Evolutionary conservation across 2,113 vertebrate species (phyloP).

Genomic region (Anser brachyrhynchus): DNA sequence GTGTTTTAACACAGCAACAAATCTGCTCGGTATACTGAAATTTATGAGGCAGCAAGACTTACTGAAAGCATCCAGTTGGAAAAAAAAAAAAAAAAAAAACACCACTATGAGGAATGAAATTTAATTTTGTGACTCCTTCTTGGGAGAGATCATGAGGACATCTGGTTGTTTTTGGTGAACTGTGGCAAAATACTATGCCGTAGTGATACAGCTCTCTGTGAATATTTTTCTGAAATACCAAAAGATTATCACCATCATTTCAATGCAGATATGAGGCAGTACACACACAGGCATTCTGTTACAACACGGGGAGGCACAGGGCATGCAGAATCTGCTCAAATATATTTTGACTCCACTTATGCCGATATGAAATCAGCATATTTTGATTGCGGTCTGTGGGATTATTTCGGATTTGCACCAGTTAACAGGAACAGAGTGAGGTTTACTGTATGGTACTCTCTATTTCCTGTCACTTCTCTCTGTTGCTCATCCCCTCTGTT

Average conservation of each 20-base stretch:
- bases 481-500: conserved; percentile 35
- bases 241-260: neutral
- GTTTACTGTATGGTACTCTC: neutral
- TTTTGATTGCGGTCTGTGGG: neutral
- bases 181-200: neutral
- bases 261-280: neutral
- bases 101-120: neutral
- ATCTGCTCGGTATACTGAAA: neutral
- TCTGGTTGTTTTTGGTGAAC: neutral
- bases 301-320: neutral
- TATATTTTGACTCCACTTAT: neutral
- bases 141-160: neutral
- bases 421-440: neutral
- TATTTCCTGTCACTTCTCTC: conserved; percentile 9
- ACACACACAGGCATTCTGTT: neutral
- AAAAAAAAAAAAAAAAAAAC: neutral
- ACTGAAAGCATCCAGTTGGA: neutral
- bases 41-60: neutral
- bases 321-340: neutral
- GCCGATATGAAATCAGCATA: neutral
- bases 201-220: neutral
- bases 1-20: neutral
- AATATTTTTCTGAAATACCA: neutral
- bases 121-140: neutral
- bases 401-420: neutral